Evolutionary conservation across 2,797 vertebrate species (phyloP).

Genomic region (Danio albolineatus): DNA sequence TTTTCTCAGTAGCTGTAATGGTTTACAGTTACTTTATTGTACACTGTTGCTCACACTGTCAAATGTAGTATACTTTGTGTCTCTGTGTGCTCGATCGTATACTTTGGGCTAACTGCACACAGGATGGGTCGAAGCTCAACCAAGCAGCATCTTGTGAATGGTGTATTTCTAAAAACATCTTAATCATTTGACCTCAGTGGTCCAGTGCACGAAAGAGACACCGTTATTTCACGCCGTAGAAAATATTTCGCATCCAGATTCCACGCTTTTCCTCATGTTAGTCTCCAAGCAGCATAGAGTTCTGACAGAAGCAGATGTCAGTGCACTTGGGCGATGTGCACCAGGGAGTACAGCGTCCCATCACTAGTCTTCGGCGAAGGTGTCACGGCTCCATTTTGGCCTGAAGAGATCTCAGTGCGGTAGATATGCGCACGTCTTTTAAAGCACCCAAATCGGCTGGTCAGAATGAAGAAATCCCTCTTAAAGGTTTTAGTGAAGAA

Average conservation of each 20-base stretch:
- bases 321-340: constrained; percentile 76
- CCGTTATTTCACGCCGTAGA: not conserved
- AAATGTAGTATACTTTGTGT: too few species aligned
- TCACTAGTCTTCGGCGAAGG: constrained; percentile 79
- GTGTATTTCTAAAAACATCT: constrained; percentile 6
- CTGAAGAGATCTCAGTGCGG: constrained; percentile 88
- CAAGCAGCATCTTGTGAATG: constrained; percentile 40
- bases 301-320: constrained; percentile 52
- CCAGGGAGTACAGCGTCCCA: constrained; percentile 78
- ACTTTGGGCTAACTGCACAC: not conserved
- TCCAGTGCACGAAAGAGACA: not conserved
- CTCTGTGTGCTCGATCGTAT: too few species aligned
- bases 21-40: too few species aligned
- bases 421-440: constrained; percentile 90
- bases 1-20: too few species aligned
- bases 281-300: constrained; percentile 36
- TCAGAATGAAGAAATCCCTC: constrained; percentile 90
- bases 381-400: constrained; percentile 83
- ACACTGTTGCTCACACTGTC: too few species aligned
- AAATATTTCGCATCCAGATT: constrained; percentile 2
- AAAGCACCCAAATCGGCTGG: constrained; percentile 91
- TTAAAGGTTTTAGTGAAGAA: constrained; percentile 95
- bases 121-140: not conserved
- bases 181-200: not conserved
- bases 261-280: constrained; percentile 30